These are phyloP conservation scores for Acrocephalus arundinaceus DNA, from an alignment of 2,113 vertebrate genomes.

Conservation along the genomic window DNA sequence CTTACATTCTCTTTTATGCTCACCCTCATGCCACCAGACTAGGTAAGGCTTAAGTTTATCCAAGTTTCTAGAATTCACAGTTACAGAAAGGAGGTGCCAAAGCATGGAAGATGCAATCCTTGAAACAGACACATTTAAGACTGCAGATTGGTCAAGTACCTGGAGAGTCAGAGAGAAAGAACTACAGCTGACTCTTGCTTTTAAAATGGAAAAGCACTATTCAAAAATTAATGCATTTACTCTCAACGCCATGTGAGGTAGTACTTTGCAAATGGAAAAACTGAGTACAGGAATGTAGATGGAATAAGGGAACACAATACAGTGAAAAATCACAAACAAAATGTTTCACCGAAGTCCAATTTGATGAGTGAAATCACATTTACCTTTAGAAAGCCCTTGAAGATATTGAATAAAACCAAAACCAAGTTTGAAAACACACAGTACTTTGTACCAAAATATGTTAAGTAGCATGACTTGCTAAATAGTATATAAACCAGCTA, in stretches of 20 bases:
- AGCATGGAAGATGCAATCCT: not conserved
- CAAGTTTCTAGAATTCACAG: not conserved
- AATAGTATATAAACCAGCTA: not conserved
- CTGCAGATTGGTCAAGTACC: not conserved
- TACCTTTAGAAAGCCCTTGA: not conserved
- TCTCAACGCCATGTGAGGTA: not conserved
- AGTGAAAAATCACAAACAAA: not conserved
- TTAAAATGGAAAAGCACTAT: not conserved
- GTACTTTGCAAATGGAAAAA: not conserved
- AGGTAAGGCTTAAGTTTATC: not conserved
- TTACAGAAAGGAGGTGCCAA: not conserved
- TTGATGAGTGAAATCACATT: not conserved
- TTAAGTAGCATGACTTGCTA: not conserved
- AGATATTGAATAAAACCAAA: not conserved
- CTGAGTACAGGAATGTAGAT: not conserved
- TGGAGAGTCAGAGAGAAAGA: not conserved
- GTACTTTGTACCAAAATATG: not conserved
- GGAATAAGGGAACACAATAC: not conserved
- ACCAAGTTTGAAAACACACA: not conserved
- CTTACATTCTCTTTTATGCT: not conserved
- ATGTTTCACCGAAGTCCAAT: not conserved
- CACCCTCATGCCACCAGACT: not conserved
- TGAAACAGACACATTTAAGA: not conserved
- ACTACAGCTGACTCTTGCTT: not conserved
- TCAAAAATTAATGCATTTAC: not conserved